phyloP scores from a whole-genome alignment of 2,797 vertebrate species.

The Fistularia tabacaria region DNA sequence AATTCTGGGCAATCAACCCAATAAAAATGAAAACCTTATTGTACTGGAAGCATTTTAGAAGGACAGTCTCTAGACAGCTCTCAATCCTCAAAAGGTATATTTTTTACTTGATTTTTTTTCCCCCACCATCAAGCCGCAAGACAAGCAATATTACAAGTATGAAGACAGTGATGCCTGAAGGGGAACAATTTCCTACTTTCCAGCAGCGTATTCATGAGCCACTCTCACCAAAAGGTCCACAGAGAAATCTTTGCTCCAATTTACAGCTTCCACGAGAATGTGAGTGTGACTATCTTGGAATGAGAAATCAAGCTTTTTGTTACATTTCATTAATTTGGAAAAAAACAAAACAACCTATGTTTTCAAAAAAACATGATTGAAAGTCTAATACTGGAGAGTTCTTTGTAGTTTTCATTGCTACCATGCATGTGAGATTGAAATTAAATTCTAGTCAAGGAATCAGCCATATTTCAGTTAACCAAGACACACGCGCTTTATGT shows the following conservation, averaged over 20 bases:
- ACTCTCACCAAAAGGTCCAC: slow-evolving; percentile 43
- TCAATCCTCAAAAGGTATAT: slow-evolving; percentile 34
- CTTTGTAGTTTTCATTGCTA: too few species aligned
- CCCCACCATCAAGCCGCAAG: slow-evolving; percentile 17
- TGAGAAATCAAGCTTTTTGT: slow-evolving; percentile 48
- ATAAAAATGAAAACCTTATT: slow-evolving; percentile 33
- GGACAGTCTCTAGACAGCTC: slow-evolving; percentile 24
- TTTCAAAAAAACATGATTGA: neutral
- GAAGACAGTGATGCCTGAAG: slow-evolving; percentile 46
- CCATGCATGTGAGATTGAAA: neutral
- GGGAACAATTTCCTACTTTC: slow-evolving; percentile 52
- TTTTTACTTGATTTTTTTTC: slow-evolving; percentile 22
- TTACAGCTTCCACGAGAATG: slow-evolving; percentile 41
- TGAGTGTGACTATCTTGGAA: slow-evolving; percentile 39
- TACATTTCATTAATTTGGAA: slow-evolving; percentile 48
- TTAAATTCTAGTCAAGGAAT: too few species aligned
- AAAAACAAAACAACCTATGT: neutral
- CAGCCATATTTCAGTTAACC: neutral
- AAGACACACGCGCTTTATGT: slow-evolving; percentile 14
- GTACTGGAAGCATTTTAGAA: slow-evolving; percentile 35
- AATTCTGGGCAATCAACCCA: slow-evolving; percentile 33
- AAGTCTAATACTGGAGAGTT: too few species aligned
- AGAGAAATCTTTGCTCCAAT: slow-evolving; percentile 56
- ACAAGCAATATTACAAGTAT: slow-evolving; percentile 50
- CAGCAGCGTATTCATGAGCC: slow-evolving; percentile 49